phyloP scores from a whole-genome alignment of 2,888 invertebrate species.

The Drymonia ruficornis region DNA sequence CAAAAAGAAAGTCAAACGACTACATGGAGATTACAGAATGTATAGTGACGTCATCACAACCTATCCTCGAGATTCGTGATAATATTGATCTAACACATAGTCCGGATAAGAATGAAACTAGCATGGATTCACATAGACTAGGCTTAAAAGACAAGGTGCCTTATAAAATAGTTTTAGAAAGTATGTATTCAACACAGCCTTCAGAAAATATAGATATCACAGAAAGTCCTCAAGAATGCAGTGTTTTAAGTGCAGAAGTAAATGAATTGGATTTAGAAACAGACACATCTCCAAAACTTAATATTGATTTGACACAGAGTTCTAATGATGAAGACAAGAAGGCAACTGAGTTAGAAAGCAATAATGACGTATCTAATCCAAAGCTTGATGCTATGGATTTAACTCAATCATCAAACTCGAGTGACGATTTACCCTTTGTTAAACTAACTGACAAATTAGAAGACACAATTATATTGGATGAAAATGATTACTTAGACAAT shows the following conservation, averaged over 20 bases:
- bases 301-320: conserved; percentile 55
- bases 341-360: conserved; percentile 8
- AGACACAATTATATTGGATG: conserved; percentile 51
- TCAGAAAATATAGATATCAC: conserved; percentile 5
- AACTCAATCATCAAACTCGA: conserved; percentile 62
- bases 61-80: conserved; percentile 31
- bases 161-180: conserved; percentile 1
- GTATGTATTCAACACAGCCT: conserved; percentile 5
- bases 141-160: conserved; percentile 7
- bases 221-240: neutral
- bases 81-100: conserved; percentile 53
- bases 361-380: conserved; percentile 9
- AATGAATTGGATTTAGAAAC: conserved; percentile 1
- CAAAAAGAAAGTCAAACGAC: conserved; percentile 59
- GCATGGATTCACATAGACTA: conserved; percentile 4
- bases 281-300: conserved; percentile 5
- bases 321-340: conserved; percentile 28
- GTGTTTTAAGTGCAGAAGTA: neutral
- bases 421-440: conserved; percentile 57
- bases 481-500: conserved; percentile 35
- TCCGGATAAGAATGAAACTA: conserved; percentile 21
- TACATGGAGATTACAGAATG: conserved; percentile 72
- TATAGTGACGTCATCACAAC: conserved; percentile 43
- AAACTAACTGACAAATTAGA: conserved; percentile 46
- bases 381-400: conserved; percentile 47